Conservation (phyloP, 1,140 invertebrate species). For the Drosophila lacteicornis region DNA sequence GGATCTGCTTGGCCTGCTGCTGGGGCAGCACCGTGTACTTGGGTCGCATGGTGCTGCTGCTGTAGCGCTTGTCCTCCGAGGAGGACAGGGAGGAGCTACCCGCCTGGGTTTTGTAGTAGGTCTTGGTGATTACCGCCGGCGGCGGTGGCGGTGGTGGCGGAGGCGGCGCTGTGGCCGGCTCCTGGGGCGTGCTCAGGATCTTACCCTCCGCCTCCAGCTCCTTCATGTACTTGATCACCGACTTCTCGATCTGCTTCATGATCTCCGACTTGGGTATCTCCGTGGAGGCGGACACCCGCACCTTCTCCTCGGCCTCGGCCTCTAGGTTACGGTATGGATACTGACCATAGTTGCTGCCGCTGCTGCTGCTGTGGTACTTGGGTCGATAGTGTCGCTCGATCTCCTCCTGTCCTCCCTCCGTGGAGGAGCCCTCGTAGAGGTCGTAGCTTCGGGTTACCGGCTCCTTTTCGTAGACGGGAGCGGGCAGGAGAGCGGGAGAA, state of each 20-base stretch:
- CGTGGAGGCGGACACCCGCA: constrained; percentile 77
- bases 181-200: constrained; percentile 71
- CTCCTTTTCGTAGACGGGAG: constrained; percentile 76
- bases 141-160: constrained; percentile 46
- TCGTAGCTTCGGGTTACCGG: constrained; percentile 72
- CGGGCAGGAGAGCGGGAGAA: constrained; percentile 29
- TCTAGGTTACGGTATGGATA: constrained; percentile 53
- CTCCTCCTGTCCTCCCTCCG: constrained; percentile 27
- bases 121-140: constrained; percentile 38
- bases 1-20: constrained; percentile 14
- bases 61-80: constrained; percentile 63
- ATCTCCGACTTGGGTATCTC: constrained; percentile 84
- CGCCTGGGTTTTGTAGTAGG: constrained; percentile 73
- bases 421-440: constrained; percentile 58
- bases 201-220: constrained; percentile 82
- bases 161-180: constrained; percentile 22
- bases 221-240: constrained; percentile 84
- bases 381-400: constrained; percentile 79
- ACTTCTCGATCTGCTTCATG: constrained; percentile 83
- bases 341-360: constrained; percentile 38
- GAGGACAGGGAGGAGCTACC: neutral
- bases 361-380: constrained; percentile 49
- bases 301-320: constrained; percentile 70
- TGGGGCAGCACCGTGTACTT: constrained; percentile 43
- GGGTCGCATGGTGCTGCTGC: constrained; percentile 69